Conservation (phyloP, 2,113 vertebrate species). For the Boulengeromyrus knoepffleri region DNA sequence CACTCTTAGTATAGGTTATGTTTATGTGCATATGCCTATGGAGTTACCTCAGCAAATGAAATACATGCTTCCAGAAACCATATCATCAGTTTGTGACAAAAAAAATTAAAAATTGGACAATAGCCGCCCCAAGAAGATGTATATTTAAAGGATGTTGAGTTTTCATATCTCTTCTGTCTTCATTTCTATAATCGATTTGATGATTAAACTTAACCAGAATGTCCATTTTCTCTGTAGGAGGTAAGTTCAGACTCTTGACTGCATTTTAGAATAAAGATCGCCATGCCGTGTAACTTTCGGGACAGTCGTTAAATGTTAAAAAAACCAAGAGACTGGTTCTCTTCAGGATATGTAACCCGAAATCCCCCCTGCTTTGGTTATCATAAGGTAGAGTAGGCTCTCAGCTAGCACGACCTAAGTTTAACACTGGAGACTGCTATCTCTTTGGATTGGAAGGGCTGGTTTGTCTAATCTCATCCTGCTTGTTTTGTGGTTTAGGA, state of each 20-base stretch:
- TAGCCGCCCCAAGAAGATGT: neutral
- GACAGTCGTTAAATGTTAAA: neutral
- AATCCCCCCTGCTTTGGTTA: neutral
- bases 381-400: neutral
- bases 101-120: neutral
- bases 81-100: neutral
- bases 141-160: neutral
- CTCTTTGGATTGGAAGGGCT: neutral
- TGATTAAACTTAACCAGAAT: neutral
- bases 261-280: neutral
- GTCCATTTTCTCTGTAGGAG: neutral
- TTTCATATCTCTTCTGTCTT: neutral
- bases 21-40: neutral
- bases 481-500: neutral
- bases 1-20: neutral
- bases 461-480: neutral
- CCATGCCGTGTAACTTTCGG: neutral
- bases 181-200: neutral
- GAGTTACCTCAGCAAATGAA: neutral
- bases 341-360: neutral
- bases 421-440: neutral
- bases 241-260: neutral
- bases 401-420: neutral
- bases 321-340: neutral
- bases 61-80: neutral